phyloP scores from a whole-genome alignment of 2,113 vertebrate species.

The Proteles cristata region DNA sequence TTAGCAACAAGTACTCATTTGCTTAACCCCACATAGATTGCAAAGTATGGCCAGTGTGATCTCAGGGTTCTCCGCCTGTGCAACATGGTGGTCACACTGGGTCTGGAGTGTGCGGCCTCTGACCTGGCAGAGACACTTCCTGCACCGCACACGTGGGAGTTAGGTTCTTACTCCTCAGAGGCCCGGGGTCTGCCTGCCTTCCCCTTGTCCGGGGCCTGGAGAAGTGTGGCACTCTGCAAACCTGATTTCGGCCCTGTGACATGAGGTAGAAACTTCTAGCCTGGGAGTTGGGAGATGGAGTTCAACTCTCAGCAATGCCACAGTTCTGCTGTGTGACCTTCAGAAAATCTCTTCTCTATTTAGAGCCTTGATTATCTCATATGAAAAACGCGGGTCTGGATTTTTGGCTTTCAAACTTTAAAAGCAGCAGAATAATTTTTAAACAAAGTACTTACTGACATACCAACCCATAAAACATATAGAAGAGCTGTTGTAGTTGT shows the following conservation, averaged over 20 bases:
- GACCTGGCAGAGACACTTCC: background rate
- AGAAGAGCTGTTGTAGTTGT: background rate
- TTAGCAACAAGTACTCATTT: background rate
- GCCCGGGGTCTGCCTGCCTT: background rate
- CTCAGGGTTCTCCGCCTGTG: fast-evolving
- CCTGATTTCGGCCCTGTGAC: background rate
- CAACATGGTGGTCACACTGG: background rate
- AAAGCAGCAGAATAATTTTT: background rate
- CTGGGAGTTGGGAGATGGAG: background rate
- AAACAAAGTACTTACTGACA: background rate
- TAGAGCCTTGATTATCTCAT: background rate
- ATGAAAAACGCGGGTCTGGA: background rate
- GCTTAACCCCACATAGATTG: background rate
- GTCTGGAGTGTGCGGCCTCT: background rate
- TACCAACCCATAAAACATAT: background rate
- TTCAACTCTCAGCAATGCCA: background rate
- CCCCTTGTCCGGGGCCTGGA: background rate
- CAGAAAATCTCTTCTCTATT: background rate
- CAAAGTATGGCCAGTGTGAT: too few species aligned
- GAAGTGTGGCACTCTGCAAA: background rate
- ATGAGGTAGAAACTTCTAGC: background rate
- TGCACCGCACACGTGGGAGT: fast-evolving
- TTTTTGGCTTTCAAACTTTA: conserved; percentile 37
- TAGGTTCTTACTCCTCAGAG: background rate
- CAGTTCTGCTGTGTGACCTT: background rate